Conservation (phyloP, 2,888 invertebrate genomes). For the Drosophila cracens region DNA sequence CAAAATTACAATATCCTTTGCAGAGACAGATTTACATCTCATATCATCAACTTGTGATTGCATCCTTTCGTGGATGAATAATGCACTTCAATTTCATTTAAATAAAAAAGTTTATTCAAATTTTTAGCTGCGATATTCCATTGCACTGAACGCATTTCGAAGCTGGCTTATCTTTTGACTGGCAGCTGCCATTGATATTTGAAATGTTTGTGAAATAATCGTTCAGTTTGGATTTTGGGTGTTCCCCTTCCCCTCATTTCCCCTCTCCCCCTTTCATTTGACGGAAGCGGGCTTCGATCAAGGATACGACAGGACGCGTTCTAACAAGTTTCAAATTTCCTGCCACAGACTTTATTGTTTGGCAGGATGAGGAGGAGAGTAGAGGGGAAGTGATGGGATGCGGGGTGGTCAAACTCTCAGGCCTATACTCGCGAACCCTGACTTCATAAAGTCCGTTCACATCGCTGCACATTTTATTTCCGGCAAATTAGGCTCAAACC, state of each 20-base stretch:
- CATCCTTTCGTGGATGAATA: not conserved
- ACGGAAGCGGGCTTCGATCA: slow-evolving; percentile 46
- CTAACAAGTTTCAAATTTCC: slow-evolving; percentile 76
- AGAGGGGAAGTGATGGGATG: not conserved
- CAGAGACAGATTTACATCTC: slow-evolving; percentile 4
- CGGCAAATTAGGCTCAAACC: slow-evolving; percentile 73
- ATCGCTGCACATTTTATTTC: slow-evolving; percentile 79
- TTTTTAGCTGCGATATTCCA: not conserved
- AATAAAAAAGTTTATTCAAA: not conserved
- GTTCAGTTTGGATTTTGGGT: slow-evolving; percentile 15
- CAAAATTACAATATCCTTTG: not conserved
- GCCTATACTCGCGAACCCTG: slow-evolving; percentile 47
- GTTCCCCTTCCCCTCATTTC: not conserved
- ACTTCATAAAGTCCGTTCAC: slow-evolving; percentile 67
- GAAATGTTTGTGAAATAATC: slow-evolving; percentile 35
- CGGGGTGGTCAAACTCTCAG: not conserved
- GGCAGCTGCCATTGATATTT: slow-evolving; percentile 38
- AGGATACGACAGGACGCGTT: slow-evolving; percentile 28
- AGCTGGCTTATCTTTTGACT: slow-evolving; percentile 10
- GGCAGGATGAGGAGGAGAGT: no score
- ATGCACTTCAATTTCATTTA: slow-evolving; percentile 17
- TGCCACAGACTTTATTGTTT: slow-evolving; percentile 31
- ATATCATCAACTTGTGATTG: slow-evolving; percentile 7
- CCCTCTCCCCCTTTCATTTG: slow-evolving; percentile 53
- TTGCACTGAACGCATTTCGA: slow-evolving; percentile 15